Percentiles rank a stretch among this genome's conserved stretches.
Evolutionary conservation across 2,113 vertebrate species (phyloP).

Genomic region (Campylomormyrus numenius): DNA sequence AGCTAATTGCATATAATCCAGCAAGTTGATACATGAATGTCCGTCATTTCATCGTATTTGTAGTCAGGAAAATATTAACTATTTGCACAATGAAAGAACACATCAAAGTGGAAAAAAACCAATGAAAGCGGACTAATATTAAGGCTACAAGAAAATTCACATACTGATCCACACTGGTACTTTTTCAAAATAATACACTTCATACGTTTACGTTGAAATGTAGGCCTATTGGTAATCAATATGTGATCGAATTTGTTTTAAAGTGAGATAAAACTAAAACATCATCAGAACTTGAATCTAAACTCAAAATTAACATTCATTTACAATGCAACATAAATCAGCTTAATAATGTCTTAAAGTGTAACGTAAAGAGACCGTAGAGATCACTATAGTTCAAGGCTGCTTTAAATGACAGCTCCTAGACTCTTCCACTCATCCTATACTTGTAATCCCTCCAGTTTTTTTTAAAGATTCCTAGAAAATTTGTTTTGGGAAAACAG

Average conservation of each 20-base stretch:
- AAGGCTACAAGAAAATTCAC: not conserved
- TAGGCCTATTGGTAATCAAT: not conserved
- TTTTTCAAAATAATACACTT: not conserved
- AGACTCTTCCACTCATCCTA: not conserved
- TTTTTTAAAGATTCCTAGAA: constrained; percentile 21
- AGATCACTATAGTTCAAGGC: not conserved
- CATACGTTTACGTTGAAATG: not conserved
- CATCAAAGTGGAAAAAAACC: not conserved
- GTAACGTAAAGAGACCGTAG: not conserved
- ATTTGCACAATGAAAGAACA: not conserved
- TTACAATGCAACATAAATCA: not conserved
- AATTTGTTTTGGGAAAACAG: constrained; percentile 16
- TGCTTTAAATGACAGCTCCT: not conserved
- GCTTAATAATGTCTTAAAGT: not conserved
- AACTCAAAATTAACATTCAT: not conserved
- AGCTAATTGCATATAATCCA: not conserved
- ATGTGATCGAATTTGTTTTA: not conserved
- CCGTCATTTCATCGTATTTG: not conserved
- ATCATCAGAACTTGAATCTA: not conserved
- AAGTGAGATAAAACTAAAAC: not conserved
- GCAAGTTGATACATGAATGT: not conserved
- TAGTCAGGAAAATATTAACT: not conserved
- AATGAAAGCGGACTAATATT: not conserved
- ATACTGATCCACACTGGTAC: not conserved
- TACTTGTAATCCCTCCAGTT: not conserved